Conservation (phyloP, 2,797 vertebrate genomes). For the Poecilia velifera region DNA sequence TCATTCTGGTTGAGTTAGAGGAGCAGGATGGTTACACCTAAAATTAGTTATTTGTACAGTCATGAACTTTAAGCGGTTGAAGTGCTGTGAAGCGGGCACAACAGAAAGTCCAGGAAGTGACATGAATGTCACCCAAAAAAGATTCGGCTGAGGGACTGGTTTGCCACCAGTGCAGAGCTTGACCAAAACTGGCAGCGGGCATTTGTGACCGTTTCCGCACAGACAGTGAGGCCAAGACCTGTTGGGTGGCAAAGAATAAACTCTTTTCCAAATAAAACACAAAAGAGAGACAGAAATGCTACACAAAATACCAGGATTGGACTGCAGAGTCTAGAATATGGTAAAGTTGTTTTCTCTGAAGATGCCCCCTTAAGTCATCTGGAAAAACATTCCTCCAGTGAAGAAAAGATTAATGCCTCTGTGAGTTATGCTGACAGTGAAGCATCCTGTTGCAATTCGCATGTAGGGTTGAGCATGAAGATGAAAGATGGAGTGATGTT, state of each 20-base stretch:
- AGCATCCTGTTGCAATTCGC: neutral
- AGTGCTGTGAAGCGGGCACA: neutral
- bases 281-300: neutral
- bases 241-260: neutral
- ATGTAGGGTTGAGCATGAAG: neutral
- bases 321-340: neutral
- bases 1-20: neutral
- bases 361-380: neutral
- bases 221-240: neutral
- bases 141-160: neutral
- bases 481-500: neutral
- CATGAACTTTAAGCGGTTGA: neutral
- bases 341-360: neutral
- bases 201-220: neutral
- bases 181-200: neutral
- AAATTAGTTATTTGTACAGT: too few species aligned
- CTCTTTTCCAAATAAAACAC: neutral
- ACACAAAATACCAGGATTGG: neutral
- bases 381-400: neutral
- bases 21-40: neutral
- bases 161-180: conserved; percentile 2
- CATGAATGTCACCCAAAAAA: neutral
- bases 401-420: neutral
- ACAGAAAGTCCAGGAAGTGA: neutral
- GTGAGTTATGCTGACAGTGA: too few species aligned